phyloP scores from a whole-genome alignment of 1,140 invertebrate genomes.

The Samia ricini region DNA sequence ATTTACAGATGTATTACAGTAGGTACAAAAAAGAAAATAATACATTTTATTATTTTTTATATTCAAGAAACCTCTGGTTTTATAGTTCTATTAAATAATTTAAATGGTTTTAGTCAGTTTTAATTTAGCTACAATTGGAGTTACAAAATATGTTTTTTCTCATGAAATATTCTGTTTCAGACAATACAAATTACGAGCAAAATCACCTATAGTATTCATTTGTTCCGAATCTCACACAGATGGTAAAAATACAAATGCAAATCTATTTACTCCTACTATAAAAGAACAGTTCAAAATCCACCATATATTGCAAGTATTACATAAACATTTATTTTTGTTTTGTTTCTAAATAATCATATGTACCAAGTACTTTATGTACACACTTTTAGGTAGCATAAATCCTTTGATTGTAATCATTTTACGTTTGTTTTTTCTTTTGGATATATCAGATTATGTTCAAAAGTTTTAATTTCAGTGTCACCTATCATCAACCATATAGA shows the following conservation, averaged over 20 bases:
- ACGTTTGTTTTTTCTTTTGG: too few relatives aligned
- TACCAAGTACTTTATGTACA: too few relatives aligned
- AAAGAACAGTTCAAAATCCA: constrained; percentile 80
- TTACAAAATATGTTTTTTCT: not conserved
- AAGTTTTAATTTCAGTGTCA: too few relatives aligned
- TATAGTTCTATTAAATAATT: too few relatives aligned
- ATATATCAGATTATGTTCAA: too few relatives aligned
- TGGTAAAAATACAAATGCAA: constrained; percentile 78
- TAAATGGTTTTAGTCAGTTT: too few relatives aligned
- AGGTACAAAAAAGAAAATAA: constrained; percentile 30
- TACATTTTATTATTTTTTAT: constrained; percentile 5
- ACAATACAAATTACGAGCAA: constrained; percentile 80
- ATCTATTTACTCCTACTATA: constrained; percentile 81
- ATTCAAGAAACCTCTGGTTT: too few relatives aligned
- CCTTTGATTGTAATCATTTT: too few relatives aligned
- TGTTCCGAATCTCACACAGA: constrained; percentile 82
- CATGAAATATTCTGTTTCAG: constrained; percentile 66
- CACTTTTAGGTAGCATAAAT: too few relatives aligned
- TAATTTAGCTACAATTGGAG: too few relatives aligned
- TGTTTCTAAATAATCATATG: too few relatives aligned
- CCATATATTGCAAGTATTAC: constrained; percentile 78
- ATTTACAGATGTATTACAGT: constrained; percentile 82
- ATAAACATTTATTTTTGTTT: not conserved
- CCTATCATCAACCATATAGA: too few relatives aligned
- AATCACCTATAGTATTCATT: constrained; percentile 84